A percentile compares a stretch with the other conserved stretches of the same genome.
phyloP scores from a whole-genome alignment of 2,888 invertebrate genomes.

The Limnephilus marmoratus region DNA sequence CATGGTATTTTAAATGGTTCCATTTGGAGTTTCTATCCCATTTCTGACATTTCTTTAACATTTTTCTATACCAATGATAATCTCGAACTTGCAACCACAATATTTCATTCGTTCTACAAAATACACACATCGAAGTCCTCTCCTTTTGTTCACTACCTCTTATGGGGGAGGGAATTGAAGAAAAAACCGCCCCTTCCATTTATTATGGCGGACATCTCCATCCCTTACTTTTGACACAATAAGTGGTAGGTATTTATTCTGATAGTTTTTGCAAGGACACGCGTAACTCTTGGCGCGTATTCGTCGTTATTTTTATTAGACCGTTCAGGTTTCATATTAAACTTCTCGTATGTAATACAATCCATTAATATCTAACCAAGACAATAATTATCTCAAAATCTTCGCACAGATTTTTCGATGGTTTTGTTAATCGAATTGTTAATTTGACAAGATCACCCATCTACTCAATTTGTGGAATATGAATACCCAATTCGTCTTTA shows the following conservation, averaged over 20 bases:
- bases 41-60: no score
- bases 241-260: conserved; percentile 62
- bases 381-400: not conserved
- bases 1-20: no score
- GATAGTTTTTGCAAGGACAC: conserved; percentile 21
- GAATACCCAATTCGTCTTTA: no score
- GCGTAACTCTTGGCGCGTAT: conserved; percentile 12
- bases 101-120: conserved; percentile 1
- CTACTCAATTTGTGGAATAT: no score
- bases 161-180: not conserved
- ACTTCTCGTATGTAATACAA: not conserved
- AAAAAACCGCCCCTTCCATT: conserved; percentile 17
- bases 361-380: not conserved
- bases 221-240: conserved; percentile 58
- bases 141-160: not conserved
- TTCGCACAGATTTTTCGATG: not conserved
- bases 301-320: not conserved
- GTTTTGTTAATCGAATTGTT: not conserved
- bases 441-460: not conserved
- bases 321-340: not conserved
- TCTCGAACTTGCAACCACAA: not conserved
- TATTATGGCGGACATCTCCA: conserved; percentile 43
- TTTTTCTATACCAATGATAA: no score
- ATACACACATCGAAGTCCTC: not conserved
- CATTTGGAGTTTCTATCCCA: no score